These are phyloP conservation scores for Platichthys stellatus DNA, from an alignment of 2,113 vertebrate genomes.

Conservation along the genomic window DNA sequence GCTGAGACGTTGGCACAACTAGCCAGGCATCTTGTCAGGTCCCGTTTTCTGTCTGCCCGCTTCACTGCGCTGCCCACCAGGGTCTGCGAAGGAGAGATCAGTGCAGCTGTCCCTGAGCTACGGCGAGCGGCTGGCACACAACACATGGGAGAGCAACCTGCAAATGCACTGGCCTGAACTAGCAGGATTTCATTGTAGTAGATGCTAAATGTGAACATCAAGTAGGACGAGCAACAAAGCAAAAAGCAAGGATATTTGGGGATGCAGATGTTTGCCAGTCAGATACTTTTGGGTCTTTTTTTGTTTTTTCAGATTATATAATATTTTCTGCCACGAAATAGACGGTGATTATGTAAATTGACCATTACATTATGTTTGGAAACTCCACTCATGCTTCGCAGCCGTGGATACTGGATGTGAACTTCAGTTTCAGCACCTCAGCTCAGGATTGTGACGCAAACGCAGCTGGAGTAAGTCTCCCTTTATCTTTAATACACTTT, in stretches of 20 bases:
- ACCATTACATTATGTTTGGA: not conserved
- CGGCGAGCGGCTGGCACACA: constrained; percentile 30
- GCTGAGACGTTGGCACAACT: constrained; percentile 38
- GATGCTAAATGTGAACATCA: constrained; percentile 56
- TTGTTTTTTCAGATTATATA: constrained; percentile 10
- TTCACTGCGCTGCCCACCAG: constrained; percentile 60
- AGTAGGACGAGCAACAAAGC: constrained; percentile 22
- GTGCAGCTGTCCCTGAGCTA: constrained; percentile 61
- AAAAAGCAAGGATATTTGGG: constrained; percentile 45
- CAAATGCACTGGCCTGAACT: constrained; percentile 28
- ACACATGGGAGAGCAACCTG: constrained; percentile 38
- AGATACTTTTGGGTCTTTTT: constrained; percentile 10
- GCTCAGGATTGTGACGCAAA: not conserved
- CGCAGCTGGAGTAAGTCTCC: not conserved
- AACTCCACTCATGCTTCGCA: constrained; percentile 7
- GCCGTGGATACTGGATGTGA: constrained; percentile 16
- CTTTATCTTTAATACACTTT: not conserved
- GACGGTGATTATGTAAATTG: not conserved
- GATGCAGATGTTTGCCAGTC: constrained; percentile 39
- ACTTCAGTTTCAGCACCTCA: not conserved
- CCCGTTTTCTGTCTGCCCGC: constrained; percentile 58
- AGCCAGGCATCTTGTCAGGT: constrained; percentile 61
- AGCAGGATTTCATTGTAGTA: constrained; percentile 42
- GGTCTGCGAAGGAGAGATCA: constrained; percentile 62
- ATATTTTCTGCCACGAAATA: not conserved